phyloP scores from a whole-genome alignment of 2,797 vertebrate species.

The Myotis planiceps region DNA sequence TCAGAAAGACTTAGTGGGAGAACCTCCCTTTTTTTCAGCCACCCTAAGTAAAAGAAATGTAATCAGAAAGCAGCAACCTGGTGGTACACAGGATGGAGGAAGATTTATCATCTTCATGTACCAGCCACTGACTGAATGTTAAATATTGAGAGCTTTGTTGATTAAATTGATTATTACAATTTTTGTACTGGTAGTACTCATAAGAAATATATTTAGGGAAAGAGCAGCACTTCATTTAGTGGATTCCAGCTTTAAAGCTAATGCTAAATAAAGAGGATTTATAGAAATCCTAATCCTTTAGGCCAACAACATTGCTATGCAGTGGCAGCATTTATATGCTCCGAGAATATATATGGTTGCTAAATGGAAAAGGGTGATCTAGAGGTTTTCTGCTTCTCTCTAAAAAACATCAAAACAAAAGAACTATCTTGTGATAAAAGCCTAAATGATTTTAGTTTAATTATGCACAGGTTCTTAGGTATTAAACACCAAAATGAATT shows the following conservation, averaged over 20 bases:
- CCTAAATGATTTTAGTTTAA: background rate
- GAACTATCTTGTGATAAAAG: background rate
- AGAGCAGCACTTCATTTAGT: slow-evolving; percentile 47
- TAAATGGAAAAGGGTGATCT: background rate
- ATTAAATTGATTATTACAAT: slow-evolving; percentile 60
- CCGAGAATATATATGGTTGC: background rate
- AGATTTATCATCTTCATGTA: background rate
- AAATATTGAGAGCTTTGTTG: slow-evolving; percentile 39
- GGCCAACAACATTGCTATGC: background rate
- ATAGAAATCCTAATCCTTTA: slow-evolving; percentile 46
- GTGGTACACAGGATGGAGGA: background rate
- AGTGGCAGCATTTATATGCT: background rate
- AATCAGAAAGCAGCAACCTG: background rate
- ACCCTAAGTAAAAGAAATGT: background rate
- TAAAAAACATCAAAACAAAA: background rate
- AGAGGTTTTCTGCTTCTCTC: background rate
- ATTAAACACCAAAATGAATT: background rate
- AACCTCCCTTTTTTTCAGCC: background rate
- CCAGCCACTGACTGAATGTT: background rate
- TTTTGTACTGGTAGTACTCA: background rate
- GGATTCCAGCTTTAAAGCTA: background rate
- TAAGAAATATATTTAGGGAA: slow-evolving; percentile 49
- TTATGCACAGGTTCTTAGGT: background rate
- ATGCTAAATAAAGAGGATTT: slow-evolving; percentile 48
- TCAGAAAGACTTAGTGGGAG: background rate